A percentile compares a stretch with the other conserved stretches of the same genome.
phyloP scores from a whole-genome alignment of 2,797 vertebrate species.

The Sebastes itinus region DNA sequence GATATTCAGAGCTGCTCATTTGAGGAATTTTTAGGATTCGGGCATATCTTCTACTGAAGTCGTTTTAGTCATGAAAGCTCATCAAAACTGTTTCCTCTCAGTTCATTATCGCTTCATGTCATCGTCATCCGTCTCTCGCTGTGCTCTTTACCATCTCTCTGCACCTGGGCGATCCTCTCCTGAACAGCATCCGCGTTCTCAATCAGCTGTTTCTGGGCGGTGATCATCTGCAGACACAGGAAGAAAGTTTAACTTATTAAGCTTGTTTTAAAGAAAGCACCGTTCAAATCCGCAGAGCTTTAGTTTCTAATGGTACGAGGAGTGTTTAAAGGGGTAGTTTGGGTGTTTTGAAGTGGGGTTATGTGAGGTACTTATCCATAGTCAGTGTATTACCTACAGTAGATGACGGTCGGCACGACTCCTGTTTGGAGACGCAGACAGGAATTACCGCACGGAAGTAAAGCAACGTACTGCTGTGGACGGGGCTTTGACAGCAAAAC shows the following conservation, averaged over 20 bases:
- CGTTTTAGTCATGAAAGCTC: neutral
- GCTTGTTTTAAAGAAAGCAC: neutral
- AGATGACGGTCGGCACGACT: too few relatives aligned
- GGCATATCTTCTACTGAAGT: neutral
- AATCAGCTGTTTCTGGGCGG: slow-evolving; percentile 92
- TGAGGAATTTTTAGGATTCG: neutral
- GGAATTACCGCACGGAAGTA: too few relatives aligned
- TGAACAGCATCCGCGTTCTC: slow-evolving; percentile 90
- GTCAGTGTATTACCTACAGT: too few relatives aligned
- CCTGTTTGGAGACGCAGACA: too few relatives aligned
- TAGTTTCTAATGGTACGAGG: neutral
- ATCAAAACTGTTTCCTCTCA: neutral
- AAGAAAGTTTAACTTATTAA: neutral
- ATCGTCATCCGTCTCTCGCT: neutral
- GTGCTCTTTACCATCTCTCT: slow-evolving; percentile 88
- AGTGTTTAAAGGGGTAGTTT: too few relatives aligned
- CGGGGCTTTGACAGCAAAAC: too few relatives aligned
- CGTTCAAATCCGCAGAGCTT: neutral
- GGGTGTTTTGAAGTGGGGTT: too few relatives aligned
- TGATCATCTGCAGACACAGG: slow-evolving; percentile 87
- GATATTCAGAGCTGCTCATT: slow-evolving; percentile 18
- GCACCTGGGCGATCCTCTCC: slow-evolving; percentile 93
- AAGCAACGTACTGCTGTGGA: too few relatives aligned
- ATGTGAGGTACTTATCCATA: too few relatives aligned
- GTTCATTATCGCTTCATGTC: neutral